These are phyloP conservation scores for Acleris sparsana DNA, from an alignment of 2,888 invertebrate genomes.

Conservation along the genomic window DNA sequence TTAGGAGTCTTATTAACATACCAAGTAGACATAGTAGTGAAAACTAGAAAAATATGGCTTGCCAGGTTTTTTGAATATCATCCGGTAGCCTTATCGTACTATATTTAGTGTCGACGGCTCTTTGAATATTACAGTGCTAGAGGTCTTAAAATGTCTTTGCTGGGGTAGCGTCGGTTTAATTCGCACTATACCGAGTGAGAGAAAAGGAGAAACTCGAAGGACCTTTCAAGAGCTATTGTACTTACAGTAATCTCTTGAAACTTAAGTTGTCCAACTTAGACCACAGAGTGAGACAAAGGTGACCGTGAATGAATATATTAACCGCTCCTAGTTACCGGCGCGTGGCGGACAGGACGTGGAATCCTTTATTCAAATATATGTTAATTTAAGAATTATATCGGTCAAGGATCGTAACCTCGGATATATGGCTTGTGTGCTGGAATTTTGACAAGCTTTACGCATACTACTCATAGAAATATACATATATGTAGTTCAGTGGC, in stretches of 20 bases:
- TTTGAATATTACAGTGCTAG: neutral
- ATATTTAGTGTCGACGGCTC: no score
- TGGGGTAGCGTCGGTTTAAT: neutral
- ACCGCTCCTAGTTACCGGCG: conserved; percentile 41
- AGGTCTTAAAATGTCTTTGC: neutral
- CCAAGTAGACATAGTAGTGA: no score
- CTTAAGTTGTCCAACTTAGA: neutral
- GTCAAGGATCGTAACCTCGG: conserved; percentile 50
- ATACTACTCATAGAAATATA: no score
- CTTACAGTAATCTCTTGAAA: neutral
- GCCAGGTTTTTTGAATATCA: no score
- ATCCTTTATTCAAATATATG: conserved; percentile 61
- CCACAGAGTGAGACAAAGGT: conserved; percentile 31
- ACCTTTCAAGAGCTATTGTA: no score
- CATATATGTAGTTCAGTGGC: no score
- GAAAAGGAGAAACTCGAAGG: no score
- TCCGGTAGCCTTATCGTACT: no score
- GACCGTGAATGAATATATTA: conserved; percentile 60
- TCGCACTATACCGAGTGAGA: no score
- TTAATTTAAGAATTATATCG: conserved; percentile 45
- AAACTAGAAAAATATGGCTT: no score
- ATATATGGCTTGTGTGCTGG: conserved; percentile 15
- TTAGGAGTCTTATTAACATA: no score
- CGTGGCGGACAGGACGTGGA: conserved; percentile 58
- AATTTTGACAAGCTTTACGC: neutral